Conservation (phyloP, 2,113 vertebrate species). For the Amblyornis subalaris region DNA sequence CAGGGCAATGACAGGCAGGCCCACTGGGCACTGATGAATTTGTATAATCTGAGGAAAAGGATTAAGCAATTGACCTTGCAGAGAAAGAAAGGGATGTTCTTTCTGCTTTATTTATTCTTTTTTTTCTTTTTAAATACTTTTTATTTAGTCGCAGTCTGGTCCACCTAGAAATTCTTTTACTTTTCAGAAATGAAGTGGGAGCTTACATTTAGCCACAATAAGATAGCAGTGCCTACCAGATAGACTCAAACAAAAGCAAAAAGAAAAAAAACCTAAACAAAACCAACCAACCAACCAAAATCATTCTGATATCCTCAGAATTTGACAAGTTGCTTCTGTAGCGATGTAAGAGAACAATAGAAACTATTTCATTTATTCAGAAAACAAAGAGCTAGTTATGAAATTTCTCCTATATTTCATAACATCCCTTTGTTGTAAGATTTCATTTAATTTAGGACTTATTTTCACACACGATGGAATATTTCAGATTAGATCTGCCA, state of each 20-base stretch:
- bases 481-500: neutral
- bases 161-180: neutral
- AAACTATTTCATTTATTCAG: neutral
- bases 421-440: neutral
- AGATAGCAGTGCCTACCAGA: neutral
- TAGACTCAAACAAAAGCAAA: neutral
- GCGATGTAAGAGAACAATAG: neutral
- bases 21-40: neutral
- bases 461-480: neutral
- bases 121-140: neutral
- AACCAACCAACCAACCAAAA: neutral
- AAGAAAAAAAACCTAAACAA: fast-evolving
- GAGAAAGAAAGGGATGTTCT: neutral
- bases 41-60: neutral
- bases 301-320: neutral
- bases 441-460: neutral
- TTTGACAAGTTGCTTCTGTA: neutral
- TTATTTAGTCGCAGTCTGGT: neutral
- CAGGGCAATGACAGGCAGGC: neutral
- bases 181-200: neutral
- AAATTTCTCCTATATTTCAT: neutral
- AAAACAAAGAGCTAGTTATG: neutral
- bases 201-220: neutral
- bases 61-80: neutral
- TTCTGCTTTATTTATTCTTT: neutral